phyloP scores from a whole-genome alignment of 2,113 vertebrate species.

The Arizona elegans region DNA sequence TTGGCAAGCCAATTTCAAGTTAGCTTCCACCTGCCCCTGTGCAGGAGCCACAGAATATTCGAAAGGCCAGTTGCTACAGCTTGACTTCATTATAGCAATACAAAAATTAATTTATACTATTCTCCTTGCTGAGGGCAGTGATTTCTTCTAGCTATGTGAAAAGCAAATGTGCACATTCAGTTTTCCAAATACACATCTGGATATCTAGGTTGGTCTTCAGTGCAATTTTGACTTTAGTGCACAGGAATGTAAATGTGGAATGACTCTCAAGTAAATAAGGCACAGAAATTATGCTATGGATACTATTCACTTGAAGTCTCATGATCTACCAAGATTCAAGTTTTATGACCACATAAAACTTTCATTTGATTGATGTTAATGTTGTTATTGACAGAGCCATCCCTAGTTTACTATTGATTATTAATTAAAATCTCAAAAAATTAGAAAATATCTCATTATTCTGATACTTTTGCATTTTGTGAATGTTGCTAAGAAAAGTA shows the following conservation, averaged over 20 bases:
- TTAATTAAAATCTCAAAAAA: background rate
- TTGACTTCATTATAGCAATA: slow-evolving; percentile 30
- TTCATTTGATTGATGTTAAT: background rate
- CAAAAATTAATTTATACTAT: slow-evolving; percentile 19
- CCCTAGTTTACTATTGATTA: background rate
- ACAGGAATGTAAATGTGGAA: background rate
- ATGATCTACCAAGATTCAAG: background rate
- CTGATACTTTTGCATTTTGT: background rate
- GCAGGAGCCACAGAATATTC: slow-evolving; percentile 11
- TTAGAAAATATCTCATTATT: background rate
- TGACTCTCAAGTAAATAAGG: background rate
- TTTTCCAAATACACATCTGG: background rate
- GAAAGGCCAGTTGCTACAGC: background rate
- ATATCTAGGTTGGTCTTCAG: background rate
- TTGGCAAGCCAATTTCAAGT: slow-evolving; percentile 14
- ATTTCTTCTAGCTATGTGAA: background rate
- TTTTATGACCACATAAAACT: background rate
- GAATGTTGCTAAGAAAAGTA: background rate
- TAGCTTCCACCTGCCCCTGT: slow-evolving; percentile 5
- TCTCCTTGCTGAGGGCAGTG: background rate
- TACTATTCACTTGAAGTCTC: background rate
- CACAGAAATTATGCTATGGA: background rate
- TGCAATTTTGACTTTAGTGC: background rate
- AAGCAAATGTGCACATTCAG: background rate
- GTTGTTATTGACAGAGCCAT: background rate